Evolutionary conservation across 2,113 vertebrate genomes (phyloP).

Genomic region (Cercopithecus mona): DNA sequence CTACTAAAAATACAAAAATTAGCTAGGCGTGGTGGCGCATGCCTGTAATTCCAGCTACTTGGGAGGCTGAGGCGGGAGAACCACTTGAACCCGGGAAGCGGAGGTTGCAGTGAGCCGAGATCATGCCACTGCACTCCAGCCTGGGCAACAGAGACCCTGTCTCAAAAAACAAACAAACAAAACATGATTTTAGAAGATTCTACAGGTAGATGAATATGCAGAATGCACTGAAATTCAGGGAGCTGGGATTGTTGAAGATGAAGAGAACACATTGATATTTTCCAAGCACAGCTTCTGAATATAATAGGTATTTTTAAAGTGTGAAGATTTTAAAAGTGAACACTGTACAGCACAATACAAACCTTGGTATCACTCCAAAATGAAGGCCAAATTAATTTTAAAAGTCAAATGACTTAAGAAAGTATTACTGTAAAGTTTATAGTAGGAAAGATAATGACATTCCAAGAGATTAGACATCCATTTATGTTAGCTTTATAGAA

Average conservation of each 20-base stretch:
- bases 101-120: too few relatives aligned
- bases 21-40: too few relatives aligned
- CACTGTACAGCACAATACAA: background rate
- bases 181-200: background rate
- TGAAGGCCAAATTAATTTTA: conserved; percentile 31
- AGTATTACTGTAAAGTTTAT: background rate
- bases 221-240: background rate
- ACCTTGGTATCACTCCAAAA: background rate
- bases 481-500: conserved; percentile 2
- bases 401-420: background rate
- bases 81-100: too few relatives aligned
- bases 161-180: background rate
- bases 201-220: background rate
- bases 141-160: background rate
- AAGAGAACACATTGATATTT: background rate
- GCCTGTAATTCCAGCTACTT: too few relatives aligned
- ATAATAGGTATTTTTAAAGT: background rate
- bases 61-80: too few relatives aligned
- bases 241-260: background rate
- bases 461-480: background rate
- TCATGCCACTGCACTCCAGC: too few relatives aligned
- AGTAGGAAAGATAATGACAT: background rate
- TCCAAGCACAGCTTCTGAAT: background rate
- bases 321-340: background rate
- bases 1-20: too few relatives aligned